Conservation (phyloP, 2,797 vertebrate genomes). For the Chrysocyon brachyurus region DNA sequence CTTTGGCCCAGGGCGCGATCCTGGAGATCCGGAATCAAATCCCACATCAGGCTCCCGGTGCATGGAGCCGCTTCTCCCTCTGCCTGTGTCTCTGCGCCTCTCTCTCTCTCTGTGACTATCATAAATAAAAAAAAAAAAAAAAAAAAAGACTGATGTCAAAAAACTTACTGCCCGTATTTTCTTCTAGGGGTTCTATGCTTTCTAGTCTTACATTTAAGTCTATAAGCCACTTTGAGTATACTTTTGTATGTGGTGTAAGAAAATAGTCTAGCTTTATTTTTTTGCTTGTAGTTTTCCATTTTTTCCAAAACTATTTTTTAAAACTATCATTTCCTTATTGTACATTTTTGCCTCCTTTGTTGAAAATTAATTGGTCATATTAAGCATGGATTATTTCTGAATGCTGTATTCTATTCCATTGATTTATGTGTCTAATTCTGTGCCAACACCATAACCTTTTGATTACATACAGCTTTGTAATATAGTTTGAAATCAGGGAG, state of each 20-base stretch:
- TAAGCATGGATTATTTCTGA: neutral
- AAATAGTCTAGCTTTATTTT: neutral
- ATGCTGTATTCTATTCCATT: neutral
- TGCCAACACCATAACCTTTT: neutral
- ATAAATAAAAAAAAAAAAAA: no score
- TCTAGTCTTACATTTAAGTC: neutral
- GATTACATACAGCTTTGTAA: neutral
- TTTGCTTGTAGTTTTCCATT: neutral
- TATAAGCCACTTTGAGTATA: neutral
- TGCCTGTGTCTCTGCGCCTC: no score
- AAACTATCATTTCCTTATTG: neutral
- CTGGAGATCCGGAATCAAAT: no score
- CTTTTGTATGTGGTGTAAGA: neutral
- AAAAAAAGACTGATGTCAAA: neutral
- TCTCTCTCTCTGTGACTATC: no score
- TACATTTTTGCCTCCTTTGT: neutral
- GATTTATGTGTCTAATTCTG: neutral
- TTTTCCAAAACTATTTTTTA: neutral
- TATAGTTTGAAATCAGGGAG: neutral
- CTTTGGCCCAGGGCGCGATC: no score
- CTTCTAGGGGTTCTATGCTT: neutral
- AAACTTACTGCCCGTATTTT: neutral
- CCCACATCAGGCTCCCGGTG: no score
- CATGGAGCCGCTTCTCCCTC: no score
- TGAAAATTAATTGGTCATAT: neutral